These are phyloP conservation scores for Tringa solitaria DNA, from an alignment of 2,113 vertebrate species.

Conservation along the genomic window DNA sequence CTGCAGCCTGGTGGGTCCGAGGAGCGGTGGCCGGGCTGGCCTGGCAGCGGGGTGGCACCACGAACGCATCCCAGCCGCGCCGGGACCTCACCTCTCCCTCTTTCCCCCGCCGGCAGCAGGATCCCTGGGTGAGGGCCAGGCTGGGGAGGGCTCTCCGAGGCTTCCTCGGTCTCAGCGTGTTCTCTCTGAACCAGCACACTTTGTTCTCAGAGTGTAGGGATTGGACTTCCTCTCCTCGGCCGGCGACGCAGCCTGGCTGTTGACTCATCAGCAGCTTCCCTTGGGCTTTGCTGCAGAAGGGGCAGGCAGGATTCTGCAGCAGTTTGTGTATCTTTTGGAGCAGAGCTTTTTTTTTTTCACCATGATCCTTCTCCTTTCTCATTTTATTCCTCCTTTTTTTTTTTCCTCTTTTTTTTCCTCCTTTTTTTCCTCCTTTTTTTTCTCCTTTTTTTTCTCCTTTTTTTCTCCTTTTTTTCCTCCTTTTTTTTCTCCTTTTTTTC, in stretches of 20 bases:
- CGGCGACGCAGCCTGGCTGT: constrained; percentile 20
- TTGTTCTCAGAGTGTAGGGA: neutral
- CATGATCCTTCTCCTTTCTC: neutral
- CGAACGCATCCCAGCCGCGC: neutral
- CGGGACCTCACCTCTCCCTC: neutral
- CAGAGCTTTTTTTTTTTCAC: neutral
- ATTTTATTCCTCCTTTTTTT: no score
- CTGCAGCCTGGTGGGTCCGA: rapidly evolving
- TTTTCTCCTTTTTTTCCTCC: no score
- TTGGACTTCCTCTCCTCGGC: constrained; percentile 27
- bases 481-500: no score
- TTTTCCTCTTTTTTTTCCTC: no score
- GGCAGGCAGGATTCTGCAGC: constrained; percentile 50
- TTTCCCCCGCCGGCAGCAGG: neutral
- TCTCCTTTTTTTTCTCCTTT: no score
- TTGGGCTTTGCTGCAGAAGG: constrained; percentile 57
- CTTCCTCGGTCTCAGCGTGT: neutral
- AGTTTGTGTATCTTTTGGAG: constrained; percentile 32
- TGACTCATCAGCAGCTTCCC: constrained; percentile 63
- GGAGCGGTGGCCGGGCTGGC: neutral
- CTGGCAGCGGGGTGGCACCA: neutral
- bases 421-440: no score
- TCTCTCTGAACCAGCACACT: constrained; percentile 16
- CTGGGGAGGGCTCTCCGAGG: neutral
- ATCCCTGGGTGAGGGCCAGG: neutral